Evolutionary conservation across 2,888 invertebrate genomes (phyloP), one percentile per base, ranked within the genome.

Genomic region (Exocentrus adspersus): DNA sequence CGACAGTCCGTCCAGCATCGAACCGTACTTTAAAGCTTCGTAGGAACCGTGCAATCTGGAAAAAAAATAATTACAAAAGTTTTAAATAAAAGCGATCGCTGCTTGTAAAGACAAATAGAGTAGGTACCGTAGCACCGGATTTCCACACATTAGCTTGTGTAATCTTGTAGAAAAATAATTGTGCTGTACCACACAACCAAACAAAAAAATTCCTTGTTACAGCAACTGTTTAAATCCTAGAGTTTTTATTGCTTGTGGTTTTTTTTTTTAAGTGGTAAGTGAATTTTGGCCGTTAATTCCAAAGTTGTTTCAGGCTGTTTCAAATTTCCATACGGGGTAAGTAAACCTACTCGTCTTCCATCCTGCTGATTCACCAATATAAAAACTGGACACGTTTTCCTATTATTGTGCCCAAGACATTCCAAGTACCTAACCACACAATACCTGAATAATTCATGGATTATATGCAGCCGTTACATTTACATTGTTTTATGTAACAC

Each of bases 21-120:
- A 93, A n/a, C 95, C 95, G 78, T 96, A 96, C 78, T 95, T 95
- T 1, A 96, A 84, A 0, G 95, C 95, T 83, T 96, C 95, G 82
- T 96, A 96, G 0, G 95, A 95, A 2, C 95, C 95, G 78, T 95
- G 95, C 58, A 96, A 83, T 83, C 94, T 94, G 80, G 10, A 83
- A 81, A 12, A 17, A 58, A 41, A 46, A 48, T n/a, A n/a, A n/a
- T n/a, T n/a, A n/a, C n/a, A n/a, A n/a, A n/a, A n/a, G n/a, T n/a
- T n/a, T n/a, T n/a, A n/a, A n/a, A n/a, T n/a, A n/a, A n/a, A n/a
- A n/a, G n/a, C n/a, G n/a, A n/a, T n/a, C n/a, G n/a, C n/a, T n/a
- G n/a, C n/a, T n/a, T n/a, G n/a, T n/a, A n/a, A n/a, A n/a, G n/a
- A n/a, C n/a, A n/a, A n/a, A 37, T 32, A 2, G 12, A 12, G 14